Percentiles rank a stretch among this genome's conserved stretches.
Conservation (phyloP, 2,888 invertebrate species). For the Patella pellucida region DNA sequence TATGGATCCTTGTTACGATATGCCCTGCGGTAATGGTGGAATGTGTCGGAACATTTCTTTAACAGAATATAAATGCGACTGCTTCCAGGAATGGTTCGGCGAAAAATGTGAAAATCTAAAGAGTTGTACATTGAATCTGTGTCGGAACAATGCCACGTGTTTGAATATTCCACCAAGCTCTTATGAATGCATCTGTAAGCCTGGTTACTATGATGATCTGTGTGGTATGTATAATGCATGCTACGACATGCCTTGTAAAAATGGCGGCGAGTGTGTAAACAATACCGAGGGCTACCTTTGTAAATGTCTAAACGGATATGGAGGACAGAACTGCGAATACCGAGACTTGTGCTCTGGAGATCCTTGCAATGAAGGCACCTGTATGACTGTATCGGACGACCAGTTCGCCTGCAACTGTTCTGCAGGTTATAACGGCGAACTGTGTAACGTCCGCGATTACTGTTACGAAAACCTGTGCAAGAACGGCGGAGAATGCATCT, state of each 20-base stretch:
- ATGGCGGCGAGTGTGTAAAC: constrained; percentile 41
- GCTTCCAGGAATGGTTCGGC: constrained; percentile 55
- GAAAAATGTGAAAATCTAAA: constrained; percentile 52
- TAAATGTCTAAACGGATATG: constrained; percentile 49
- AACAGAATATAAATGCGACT: constrained; percentile 50
- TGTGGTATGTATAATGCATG: constrained; percentile 55
- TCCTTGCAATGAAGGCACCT: constrained; percentile 51
- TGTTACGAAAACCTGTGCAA: constrained; percentile 49
- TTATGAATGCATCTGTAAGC: constrained; percentile 41
- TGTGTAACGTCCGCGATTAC: constrained; percentile 49
- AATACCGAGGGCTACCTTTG: constrained; percentile 44
- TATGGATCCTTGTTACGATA: constrained; percentile 40
- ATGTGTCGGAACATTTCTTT: constrained; percentile 37
- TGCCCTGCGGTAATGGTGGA: constrained; percentile 31
- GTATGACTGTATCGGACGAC: constrained; percentile 39
- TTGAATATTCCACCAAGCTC: constrained; percentile 32
- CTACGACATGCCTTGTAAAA: constrained; percentile 39
- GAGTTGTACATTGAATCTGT: constrained; percentile 51
- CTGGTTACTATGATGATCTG: constrained; percentile 46
- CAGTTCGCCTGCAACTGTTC: constrained; percentile 42
- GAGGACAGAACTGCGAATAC: constrained; percentile 54
- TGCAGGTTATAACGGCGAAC: constrained; percentile 46
- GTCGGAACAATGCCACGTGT: constrained; percentile 55
- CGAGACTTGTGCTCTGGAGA: constrained; percentile 50
- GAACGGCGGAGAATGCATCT: constrained; percentile 51